A percentile compares a stretch with the other conserved stretches of the same genome.
Conservation (phyloP, 2,888 invertebrate species). For the Anarsia innoxiella region DNA sequence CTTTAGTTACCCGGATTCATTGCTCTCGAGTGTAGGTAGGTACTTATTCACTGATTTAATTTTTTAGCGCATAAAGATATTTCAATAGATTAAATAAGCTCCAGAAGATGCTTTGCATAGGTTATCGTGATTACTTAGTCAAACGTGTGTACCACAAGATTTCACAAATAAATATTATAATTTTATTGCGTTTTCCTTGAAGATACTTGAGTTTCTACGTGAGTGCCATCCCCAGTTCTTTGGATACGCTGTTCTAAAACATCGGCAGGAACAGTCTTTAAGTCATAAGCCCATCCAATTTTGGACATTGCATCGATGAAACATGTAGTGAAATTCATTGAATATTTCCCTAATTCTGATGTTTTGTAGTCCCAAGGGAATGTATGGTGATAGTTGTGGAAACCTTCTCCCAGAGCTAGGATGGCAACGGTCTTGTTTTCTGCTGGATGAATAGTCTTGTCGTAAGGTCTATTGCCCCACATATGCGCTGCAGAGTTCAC, state of each 20-base stretch:
- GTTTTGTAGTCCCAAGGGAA: constrained; percentile 92
- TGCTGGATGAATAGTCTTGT: constrained; percentile 82
- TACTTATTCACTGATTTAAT: no score
- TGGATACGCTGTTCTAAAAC: constrained; percentile 81
- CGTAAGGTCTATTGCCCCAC: constrained; percentile 83
- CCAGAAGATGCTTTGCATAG: no score
- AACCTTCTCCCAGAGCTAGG: constrained; percentile 84
- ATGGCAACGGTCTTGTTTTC: constrained; percentile 80
- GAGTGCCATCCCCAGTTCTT: constrained; percentile 84
- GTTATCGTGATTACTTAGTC: no score
- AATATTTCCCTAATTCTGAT: constrained; percentile 82
- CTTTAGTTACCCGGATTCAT: no score
- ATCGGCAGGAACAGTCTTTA: constrained; percentile 84
- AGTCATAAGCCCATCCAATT: constrained; percentile 91
- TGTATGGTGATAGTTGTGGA: constrained; percentile 91
- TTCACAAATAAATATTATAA: no score
- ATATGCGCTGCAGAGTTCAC: constrained; percentile 93
- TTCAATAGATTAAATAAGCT: no score
- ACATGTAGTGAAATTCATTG: constrained; percentile 81
- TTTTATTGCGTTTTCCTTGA: no score
- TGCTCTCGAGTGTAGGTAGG: no score
- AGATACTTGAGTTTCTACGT: no score
- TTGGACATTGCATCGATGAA: constrained; percentile 87
- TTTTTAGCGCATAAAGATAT: no score
- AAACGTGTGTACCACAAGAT: no score